Evolutionary conservation across 1,140 invertebrate species (phyloP).

Genomic region (Cherax destructor): DNA sequence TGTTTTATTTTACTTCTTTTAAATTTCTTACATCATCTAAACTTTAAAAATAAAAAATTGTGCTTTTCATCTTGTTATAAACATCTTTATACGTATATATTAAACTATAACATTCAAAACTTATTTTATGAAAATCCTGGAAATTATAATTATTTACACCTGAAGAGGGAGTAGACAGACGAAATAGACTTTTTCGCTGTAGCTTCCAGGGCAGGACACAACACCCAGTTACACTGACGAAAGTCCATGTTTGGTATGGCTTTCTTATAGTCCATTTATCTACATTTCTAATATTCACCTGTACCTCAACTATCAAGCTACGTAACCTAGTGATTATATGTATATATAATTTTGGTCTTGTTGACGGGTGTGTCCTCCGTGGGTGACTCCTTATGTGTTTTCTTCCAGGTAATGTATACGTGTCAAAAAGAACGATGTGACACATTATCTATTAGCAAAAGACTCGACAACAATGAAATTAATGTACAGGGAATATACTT

Average conservation of each 20-base stretch:
- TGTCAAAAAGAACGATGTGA: slow-evolving; percentile 6
- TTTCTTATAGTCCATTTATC: background rate
- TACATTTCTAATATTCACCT: background rate
- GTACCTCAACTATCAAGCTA: background rate
- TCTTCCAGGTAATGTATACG: slow-evolving; percentile 1
- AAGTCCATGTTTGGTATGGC: background rate
- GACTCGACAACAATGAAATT: slow-evolving; percentile 15
- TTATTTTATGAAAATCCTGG: slow-evolving; percentile 51
- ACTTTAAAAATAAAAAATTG: slow-evolving; percentile 10
- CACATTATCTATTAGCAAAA: slow-evolving; percentile 12
- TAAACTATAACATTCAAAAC: slow-evolving; percentile 55
- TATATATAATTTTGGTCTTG: background rate
- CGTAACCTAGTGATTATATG: background rate
- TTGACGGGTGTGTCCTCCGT: background rate
- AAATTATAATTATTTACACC: slow-evolving; percentile 40
- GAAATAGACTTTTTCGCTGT: slow-evolving; percentile 57
- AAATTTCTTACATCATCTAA: slow-evolving; percentile 9
- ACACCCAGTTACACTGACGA: too few relatives aligned
- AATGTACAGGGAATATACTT: slow-evolving; percentile 30
- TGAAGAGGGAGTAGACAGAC: slow-evolving; percentile 28
- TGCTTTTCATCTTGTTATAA: slow-evolving; percentile 33
- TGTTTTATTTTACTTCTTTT: slow-evolving; percentile 27
- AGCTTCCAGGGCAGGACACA: slow-evolving; percentile 5
- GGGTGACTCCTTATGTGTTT: background rate
- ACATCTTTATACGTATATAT: slow-evolving; percentile 54